Percentiles rank a stretch among this genome's conserved stretches.
phyloP scores from a whole-genome alignment of 2,113 vertebrate genomes.

The Synodontis membranacea region DNA sequence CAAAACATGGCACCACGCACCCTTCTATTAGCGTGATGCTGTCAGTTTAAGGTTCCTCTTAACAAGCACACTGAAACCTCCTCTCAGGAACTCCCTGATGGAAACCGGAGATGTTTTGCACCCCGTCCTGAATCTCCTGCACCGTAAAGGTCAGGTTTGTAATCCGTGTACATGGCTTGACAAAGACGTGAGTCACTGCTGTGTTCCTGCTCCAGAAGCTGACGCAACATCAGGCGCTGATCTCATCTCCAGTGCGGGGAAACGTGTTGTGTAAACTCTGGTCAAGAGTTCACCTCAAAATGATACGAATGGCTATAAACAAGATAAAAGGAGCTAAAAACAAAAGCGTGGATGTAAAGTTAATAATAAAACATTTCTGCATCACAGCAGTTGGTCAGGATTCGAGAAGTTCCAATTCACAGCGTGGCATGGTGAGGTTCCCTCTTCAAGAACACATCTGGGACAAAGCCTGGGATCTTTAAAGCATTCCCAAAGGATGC shows the following conservation, averaged over 20 bases:
- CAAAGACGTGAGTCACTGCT: not conserved
- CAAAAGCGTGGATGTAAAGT: not conserved
- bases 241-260: not conserved
- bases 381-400: not conserved
- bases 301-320: not conserved
- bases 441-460: not conserved
- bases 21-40: not conserved
- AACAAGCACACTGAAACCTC: not conserved
- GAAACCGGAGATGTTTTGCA: not conserved
- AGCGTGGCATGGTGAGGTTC: not conserved
- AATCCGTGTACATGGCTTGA: not conserved
- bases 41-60: not conserved
- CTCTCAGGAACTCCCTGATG: not conserved
- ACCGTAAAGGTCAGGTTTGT: not conserved
- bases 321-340: not conserved
- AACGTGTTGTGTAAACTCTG: not conserved
- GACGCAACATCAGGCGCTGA: not conserved
- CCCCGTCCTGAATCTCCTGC: not conserved
- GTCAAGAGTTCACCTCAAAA: not conserved
- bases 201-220: not conserved
- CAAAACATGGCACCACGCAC: not conserved
- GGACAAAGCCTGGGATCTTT: not conserved
- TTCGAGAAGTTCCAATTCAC: not conserved
- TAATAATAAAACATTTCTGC: not conserved
- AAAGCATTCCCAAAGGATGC: not conserved